Conservation (phyloP, 2,113 vertebrate genomes). For the Leptosomus discolor region DNA sequence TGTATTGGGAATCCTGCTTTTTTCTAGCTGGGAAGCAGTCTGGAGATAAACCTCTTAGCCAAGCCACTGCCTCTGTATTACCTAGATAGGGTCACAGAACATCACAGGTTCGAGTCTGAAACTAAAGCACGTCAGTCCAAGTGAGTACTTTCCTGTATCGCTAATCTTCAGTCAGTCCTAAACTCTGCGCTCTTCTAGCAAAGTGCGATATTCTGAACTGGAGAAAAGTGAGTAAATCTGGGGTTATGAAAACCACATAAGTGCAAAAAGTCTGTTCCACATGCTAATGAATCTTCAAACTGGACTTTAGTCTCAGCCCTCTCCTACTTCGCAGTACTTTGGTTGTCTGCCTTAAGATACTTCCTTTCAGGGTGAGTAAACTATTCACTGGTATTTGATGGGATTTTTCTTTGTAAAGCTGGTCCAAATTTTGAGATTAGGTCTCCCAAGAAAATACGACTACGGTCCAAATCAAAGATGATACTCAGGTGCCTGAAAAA, state of each 20-base stretch:
- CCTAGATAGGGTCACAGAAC: background rate
- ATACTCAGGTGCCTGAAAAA: background rate
- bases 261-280: background rate
- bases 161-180: background rate
- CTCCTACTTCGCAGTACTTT: background rate
- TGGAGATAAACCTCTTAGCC: background rate
- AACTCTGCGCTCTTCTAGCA: background rate
- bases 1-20: background rate
- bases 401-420: background rate
- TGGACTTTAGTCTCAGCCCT: background rate
- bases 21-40: background rate
- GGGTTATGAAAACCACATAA: rapidly evolving
- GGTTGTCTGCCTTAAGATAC: background rate
- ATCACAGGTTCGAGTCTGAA: background rate
- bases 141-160: background rate
- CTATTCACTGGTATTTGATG: background rate
- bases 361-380: background rate
- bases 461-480: background rate
- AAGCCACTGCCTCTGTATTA: background rate
- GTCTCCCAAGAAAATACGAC: background rate
- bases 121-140: background rate
- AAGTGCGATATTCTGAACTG: background rate
- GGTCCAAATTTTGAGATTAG: background rate
- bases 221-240: background rate
- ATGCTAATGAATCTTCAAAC: background rate